A percentile compares a stretch with the other conserved stretches of the same genome.
These are phyloP conservation scores for Orthosia cruda DNA, from an alignment of 2,888 invertebrate species.

Conservation along the genomic window DNA sequence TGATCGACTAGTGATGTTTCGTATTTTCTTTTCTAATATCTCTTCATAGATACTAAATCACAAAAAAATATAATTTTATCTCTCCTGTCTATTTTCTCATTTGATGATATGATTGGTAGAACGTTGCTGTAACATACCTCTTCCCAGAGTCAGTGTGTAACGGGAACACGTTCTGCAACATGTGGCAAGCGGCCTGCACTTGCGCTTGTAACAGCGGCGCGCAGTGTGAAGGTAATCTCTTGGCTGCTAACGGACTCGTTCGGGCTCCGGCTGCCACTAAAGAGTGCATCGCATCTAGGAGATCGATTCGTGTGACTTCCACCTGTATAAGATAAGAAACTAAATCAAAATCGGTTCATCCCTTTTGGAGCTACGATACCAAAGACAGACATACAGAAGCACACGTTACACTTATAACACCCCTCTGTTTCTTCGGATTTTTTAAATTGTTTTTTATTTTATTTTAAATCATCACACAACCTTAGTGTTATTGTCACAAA, in stretches of 20 bases:
- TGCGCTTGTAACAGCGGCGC: slow-evolving; percentile 57
- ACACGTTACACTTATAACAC: neutral
- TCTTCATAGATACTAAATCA: no score
- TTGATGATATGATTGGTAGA: no score
- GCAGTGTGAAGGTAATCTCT: slow-evolving; percentile 77
- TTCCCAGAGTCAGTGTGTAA: slow-evolving; percentile 36
- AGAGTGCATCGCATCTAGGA: slow-evolving; percentile 82
- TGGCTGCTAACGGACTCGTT: slow-evolving; percentile 80
- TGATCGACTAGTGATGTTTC: no score
- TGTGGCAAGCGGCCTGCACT: slow-evolving; percentile 70
- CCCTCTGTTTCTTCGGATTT: neutral
- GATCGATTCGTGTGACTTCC: slow-evolving; percentile 83
- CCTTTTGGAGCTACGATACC: neutral
- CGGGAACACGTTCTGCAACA: slow-evolving; percentile 73
- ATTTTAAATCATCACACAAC: neutral
- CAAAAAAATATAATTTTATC: no score
- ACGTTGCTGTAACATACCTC: slow-evolving; percentile 42
- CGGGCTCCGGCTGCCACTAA: slow-evolving; percentile 87
- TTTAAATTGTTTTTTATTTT: neutral
- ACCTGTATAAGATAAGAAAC: slow-evolving; percentile 74
- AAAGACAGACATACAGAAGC: neutral
- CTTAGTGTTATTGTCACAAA: no score
- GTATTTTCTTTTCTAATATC: no score
- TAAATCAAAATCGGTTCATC: neutral
- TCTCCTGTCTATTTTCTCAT: no score